Evolutionary conservation across 2,888 invertebrate species (phyloP).

Genomic region (Plebejus melissa): DNA sequence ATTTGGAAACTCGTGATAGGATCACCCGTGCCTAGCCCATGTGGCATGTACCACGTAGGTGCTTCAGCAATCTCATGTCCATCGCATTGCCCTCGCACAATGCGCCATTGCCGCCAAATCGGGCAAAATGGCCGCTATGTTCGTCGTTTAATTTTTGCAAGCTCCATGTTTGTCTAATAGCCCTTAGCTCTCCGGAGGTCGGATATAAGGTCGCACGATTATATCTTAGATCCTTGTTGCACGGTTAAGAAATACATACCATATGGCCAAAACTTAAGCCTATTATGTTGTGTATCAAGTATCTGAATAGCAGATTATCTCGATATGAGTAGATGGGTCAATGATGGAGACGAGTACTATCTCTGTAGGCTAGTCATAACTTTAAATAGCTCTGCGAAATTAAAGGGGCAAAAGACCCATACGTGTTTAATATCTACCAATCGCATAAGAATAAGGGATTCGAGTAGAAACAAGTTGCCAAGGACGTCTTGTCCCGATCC

Average conservation of each 20-base stretch:
- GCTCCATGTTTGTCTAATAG: neutral
- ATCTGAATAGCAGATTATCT: neutral
- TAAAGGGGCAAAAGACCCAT: no score
- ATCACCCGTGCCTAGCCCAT: neutral
- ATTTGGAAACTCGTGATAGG: neutral
- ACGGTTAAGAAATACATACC: neutral
- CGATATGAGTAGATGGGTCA: no score
- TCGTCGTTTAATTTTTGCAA: neutral
- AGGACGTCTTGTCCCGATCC: no score
- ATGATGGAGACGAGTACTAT: no score
- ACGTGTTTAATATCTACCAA: no score
- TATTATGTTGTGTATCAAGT: neutral
- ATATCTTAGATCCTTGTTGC: slow-evolving; percentile 5
- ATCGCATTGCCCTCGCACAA: slow-evolving; percentile 7
- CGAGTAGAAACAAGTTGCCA: no score
- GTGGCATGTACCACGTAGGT: neutral
- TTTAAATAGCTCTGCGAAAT: no score
- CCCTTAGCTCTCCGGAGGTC: neutral
- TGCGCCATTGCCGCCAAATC: slow-evolving; percentile 5
- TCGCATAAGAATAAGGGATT: no score
- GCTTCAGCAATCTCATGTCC: neutral
- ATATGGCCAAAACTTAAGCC: neutral
- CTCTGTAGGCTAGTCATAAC: no score
- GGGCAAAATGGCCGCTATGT: slow-evolving; percentile 4
- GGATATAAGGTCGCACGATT: neutral